These are phyloP conservation scores for Acrobasis suavella DNA, from an alignment of 2,888 invertebrate genomes.

Conservation along the genomic window DNA sequence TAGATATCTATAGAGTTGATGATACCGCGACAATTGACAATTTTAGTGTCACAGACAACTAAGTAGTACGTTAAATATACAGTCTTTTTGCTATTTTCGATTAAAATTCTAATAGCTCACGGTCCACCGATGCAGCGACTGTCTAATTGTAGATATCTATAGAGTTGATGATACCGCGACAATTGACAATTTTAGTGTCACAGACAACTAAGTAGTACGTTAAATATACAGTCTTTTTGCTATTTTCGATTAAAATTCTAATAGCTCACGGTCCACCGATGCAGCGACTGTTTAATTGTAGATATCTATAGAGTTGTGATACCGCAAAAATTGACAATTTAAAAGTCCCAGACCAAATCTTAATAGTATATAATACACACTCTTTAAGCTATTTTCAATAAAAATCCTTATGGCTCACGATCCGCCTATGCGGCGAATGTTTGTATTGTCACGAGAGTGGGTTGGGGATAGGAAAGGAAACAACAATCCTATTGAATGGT, in stretches of 20 bases:
- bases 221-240: conserved; percentile 86
- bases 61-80: conserved; percentile 72
- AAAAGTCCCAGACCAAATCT: too few relatives aligned
- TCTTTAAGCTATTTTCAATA: conserved; percentile 87
- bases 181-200: background rate
- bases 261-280: conserved; percentile 83
- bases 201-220: conserved; percentile 35
- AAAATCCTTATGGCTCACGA: conserved; percentile 85
- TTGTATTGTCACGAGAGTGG: too few relatives aligned
- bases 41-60: background rate
- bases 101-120: conserved; percentile 85
- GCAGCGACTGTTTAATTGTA: conserved; percentile 58
- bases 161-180: conserved; percentile 49
- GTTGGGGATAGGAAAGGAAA: too few relatives aligned
- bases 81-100: conserved; percentile 86
- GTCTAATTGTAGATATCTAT: conserved; percentile 34
- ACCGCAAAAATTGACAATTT: conserved; percentile 24
- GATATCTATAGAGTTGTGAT: conserved; percentile 51
- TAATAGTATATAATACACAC: conserved; percentile 86
- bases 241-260: conserved; percentile 86
- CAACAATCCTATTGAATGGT: too few relatives aligned
- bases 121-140: conserved; percentile 79
- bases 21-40: conserved; percentile 26
- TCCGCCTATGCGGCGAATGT: conserved; percentile 77
- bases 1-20: conserved; percentile 51